Percentiles rank a stretch among this genome's conserved stretches.
These are phyloP conservation scores for Xenus cinereus DNA, from an alignment of 2,113 vertebrate species.

Conservation along the genomic window DNA sequence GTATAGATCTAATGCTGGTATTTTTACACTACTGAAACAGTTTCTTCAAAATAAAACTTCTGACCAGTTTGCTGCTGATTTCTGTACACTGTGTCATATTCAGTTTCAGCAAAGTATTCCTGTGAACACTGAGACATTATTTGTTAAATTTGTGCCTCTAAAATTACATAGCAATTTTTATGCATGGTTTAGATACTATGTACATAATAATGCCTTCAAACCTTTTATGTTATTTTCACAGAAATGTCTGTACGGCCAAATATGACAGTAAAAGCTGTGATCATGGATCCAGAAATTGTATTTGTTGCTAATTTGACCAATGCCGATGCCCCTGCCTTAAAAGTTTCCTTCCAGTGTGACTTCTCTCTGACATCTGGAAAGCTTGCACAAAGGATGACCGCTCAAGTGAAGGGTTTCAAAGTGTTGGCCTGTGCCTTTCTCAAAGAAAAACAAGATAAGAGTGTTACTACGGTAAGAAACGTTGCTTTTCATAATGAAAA, in stretches of 20 bases:
- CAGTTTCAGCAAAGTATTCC: not conserved
- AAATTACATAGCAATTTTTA: not conserved
- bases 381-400: slow-evolving; percentile 76
- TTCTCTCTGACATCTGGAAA: slow-evolving; percentile 73
- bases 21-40: not conserved
- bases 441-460: slow-evolving; percentile 72
- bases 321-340: slow-evolving; percentile 87
- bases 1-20: not conserved
- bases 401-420: slow-evolving; percentile 83
- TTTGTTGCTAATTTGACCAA: slow-evolving; percentile 91
- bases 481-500: not conserved
- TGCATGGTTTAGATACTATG: not conserved
- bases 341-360: slow-evolving; percentile 89
- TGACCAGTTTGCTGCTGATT: not conserved
- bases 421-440: slow-evolving; percentile 93
- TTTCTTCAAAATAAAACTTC: not conserved
- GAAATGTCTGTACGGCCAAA: slow-evolving; percentile 56
- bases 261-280: slow-evolving; percentile 76
- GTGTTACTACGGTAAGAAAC: slow-evolving; percentile 84
- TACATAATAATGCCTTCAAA: not conserved
- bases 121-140: not conserved
- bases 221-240: slow-evolving; percentile 5
- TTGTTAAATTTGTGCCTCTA: not conserved
- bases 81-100: not conserved
- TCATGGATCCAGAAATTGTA: slow-evolving; percentile 92